Base-by-base conservation (phyloP, 2,797 vertebrate species). In the Melanotaenia trifasciata region DNA sequence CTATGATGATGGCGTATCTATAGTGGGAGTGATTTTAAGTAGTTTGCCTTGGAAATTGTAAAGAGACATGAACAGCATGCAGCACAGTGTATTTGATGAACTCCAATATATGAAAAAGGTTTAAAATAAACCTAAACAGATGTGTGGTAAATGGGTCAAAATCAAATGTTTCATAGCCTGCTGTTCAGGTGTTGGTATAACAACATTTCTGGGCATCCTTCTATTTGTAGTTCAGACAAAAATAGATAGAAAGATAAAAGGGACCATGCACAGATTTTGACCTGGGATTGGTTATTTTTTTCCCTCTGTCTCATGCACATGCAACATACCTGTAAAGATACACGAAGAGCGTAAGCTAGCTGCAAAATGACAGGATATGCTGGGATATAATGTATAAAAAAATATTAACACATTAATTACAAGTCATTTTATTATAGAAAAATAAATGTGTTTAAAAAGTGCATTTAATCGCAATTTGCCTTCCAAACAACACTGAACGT, bases 221-320 rank as follows among this genome's bases (percentile, higher is more conserved):
- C 32, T 51, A 43, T 58, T 77, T 66, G 47, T 22, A 66, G 18
- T 74, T 59, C 10, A 61, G 51, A 64, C 20, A 6, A 72, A 35
- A 57, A 57, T 43, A 14, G 54, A 38, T 53, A 28, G 58, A 43
- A 2, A 10, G 57, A 50, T 59, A 32, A 71, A 57, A 56, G 54
- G 14, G 20, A 32, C 26, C 4, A 51, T 30, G 2, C 40, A 26
- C 13, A 40, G 60, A 35, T 47, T 61, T 53, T 64, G 70, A 72
- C 45, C 18, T 51, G 13, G 12, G 20, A 53, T 40, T 10, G 3
- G 1, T n/a, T 9, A 16, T 14, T 6, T 24, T 51, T 53, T 47
- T 5, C 5, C 30, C 38, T 30, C 54, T 32, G 16, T 53, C n/a
- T 56, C 8, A 22, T 22, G 47, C 47, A 50, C n/a, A 50, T 50